A percentile compares a stretch with the other conserved stretches of the same genome.
Conservation (phyloP, 2,797 vertebrate genomes). For the Silurus aristotelis region DNA sequence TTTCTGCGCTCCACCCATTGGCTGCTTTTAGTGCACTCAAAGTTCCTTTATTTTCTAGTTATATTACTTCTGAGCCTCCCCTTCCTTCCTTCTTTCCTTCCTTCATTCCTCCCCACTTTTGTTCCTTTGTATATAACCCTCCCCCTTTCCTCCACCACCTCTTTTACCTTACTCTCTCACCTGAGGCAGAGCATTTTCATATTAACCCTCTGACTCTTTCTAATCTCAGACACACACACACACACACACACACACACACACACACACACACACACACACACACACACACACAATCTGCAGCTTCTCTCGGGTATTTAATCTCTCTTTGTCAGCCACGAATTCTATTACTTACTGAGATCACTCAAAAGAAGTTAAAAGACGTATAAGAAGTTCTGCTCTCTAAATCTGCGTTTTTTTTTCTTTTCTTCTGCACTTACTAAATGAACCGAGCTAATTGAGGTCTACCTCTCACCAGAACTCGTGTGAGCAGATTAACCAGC, state of each 20-base stretch:
- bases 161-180: slow-evolving; percentile 32
- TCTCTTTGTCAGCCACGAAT: neutral
- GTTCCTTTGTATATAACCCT: neutral
- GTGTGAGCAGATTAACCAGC: slow-evolving; percentile 20
- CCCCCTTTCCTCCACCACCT: slow-evolving; percentile 1
- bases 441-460: slow-evolving; percentile 24
- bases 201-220: slow-evolving; percentile 13
- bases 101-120: too few relatives aligned
- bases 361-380: neutral
- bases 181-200: slow-evolving; percentile 23
- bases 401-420: slow-evolving; percentile 6
- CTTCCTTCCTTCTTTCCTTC: neutral
- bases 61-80: slow-evolving; percentile 24
- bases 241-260: slow-evolving; percentile 6
- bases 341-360: neutral
- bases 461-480: neutral
- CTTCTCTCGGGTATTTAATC: slow-evolving; percentile 16
- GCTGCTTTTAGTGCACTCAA: slow-evolving; percentile 25
- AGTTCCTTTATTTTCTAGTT: slow-evolving; percentile 45
- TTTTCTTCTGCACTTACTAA: neutral
- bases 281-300: neutral
- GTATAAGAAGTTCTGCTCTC: slow-evolving; percentile 27
- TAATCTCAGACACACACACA: slow-evolving; percentile 10
- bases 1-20: slow-evolving; percentile 42
- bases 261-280: slow-evolving; percentile 7